phyloP scores from a whole-genome alignment of 2,113 vertebrate genomes.

The Epinephelus cyanopodus region DNA sequence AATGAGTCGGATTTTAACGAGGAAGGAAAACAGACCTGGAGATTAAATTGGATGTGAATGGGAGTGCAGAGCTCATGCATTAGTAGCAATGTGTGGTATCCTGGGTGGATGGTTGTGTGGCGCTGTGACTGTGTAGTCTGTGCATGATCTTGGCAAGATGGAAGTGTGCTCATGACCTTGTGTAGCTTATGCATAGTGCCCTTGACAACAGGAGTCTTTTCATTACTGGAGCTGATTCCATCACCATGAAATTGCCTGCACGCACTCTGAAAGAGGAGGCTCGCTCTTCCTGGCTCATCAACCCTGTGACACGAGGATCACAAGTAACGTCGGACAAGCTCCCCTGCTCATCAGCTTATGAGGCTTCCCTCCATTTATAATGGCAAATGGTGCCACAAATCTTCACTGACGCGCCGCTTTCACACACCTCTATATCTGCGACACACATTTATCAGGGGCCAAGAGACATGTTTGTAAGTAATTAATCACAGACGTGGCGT shows the following conservation, averaged over 20 bases:
- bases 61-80: constrained; percentile 11
- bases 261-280: constrained; percentile 41
- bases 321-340: constrained; percentile 54
- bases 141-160: constrained; percentile 26
- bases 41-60: constrained; percentile 32
- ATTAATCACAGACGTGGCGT: constrained; percentile 74
- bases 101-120: neutral
- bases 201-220: constrained; percentile 65
- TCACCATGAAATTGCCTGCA: constrained; percentile 65
- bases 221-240: constrained; percentile 48
- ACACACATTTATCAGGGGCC: constrained; percentile 69
- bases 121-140: constrained; percentile 4
- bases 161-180: constrained; percentile 56
- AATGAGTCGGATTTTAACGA: constrained; percentile 24
- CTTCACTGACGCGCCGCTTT: constrained; percentile 53
- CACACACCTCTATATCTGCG: constrained; percentile 54
- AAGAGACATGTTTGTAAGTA: constrained; percentile 72
- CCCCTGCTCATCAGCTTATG: constrained; percentile 59
- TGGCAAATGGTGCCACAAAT: constrained; percentile 63
- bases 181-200: constrained; percentile 25
- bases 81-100: neutral
- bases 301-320: constrained; percentile 61
- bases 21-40: constrained; percentile 22
- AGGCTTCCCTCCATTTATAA: constrained; percentile 58
- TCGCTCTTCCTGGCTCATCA: constrained; percentile 66